Evolutionary conservation across 2,113 vertebrate genomes (phyloP), one percentile per base, ranked within the genome.

Genomic region (Bucco capensis): DNA sequence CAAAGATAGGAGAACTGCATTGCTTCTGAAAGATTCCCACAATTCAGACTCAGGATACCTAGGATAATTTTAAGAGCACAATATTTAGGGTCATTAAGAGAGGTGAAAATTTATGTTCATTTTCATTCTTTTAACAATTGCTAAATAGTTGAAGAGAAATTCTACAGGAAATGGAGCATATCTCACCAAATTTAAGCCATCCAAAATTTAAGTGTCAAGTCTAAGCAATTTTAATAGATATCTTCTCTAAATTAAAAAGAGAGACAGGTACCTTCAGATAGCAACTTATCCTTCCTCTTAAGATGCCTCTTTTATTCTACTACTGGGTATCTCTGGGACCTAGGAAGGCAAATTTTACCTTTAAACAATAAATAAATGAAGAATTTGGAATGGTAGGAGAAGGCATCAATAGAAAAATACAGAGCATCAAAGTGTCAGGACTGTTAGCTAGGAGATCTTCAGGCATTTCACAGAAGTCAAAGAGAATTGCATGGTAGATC

Each of bases 1-100:
- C 31, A 61, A 65, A 81, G 19, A 25, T 0, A 1, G 18, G 15
- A 50, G 8, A 71, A 28, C 19, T 40, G 12, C 0, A 2, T 53
- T 24, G 56, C 2, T 3, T 66, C 33, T 74, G 24, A 40, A 17
- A 8, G 21, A n/a, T 76, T 76, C 9, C 16, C 10, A 44, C 8
- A 28, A 24, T 62, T 73, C 51, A 10, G 33, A 47, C 23, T 86
- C 9, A 56, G 31, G 11, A 44, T 17, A 38, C 5, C 5, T 38
- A 37, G 15, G 18, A 73, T 37, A 49, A 7, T 44, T 60, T 81
- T 69, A 73, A 8, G 6, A 72, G n/a, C 27, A 14, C 2, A 51
- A 14, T 50, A 46, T 64, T 83, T 51, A 57, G 2, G 2, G 19
- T 83, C 12, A n/a, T 80, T 61, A 35, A 12, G 6, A 60, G n/a